A percentile compares a stretch with the other conserved stretches of the same genome.
Conservation (phyloP, 2,797 vertebrate genomes). For the Manis crassicaudata region DNA sequence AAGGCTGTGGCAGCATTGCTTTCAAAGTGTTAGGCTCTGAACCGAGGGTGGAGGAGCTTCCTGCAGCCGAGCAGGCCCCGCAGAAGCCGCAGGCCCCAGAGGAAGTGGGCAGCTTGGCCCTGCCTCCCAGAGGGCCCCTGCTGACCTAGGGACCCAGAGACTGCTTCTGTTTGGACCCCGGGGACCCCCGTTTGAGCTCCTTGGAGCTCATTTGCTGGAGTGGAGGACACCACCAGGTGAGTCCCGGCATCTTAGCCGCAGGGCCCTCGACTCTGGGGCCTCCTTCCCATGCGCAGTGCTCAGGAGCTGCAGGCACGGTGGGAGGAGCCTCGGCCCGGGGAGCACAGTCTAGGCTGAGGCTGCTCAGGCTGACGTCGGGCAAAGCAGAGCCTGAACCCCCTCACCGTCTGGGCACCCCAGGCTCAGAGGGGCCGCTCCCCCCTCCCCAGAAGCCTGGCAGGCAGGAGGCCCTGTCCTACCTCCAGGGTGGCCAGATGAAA, state of each 20-base stretch:
- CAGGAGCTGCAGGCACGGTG: fast-evolving
- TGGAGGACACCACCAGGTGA: conserved; percentile 7
- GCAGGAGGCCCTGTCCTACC: fast-evolving
- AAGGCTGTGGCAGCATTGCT: background rate
- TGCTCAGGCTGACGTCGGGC: fast-evolving
- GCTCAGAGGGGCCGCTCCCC: fast-evolving
- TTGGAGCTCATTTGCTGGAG: fast-evolving
- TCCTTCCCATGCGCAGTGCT: background rate
- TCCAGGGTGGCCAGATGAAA: fast-evolving
- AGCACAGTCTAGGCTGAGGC: fast-evolving
- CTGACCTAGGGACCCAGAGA: background rate
- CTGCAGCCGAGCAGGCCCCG: background rate
- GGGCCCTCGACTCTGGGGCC: background rate
- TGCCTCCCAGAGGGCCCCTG: background rate
- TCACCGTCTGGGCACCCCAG: fast-evolving
- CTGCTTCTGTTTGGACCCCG: fast-evolving
- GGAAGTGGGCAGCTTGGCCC: conserved; percentile 49
- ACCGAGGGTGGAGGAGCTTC: background rate
- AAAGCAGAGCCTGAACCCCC: background rate
- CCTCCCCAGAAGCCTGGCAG: background rate
- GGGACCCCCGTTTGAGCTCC: fast-evolving
- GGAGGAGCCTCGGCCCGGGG: background rate
- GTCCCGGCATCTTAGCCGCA: fast-evolving
- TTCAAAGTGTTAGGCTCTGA: fast-evolving
- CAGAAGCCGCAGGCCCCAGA: background rate